Evolutionary conservation across 1,140 invertebrate species (phyloP).

Genomic region (Drosophila lini): DNA sequence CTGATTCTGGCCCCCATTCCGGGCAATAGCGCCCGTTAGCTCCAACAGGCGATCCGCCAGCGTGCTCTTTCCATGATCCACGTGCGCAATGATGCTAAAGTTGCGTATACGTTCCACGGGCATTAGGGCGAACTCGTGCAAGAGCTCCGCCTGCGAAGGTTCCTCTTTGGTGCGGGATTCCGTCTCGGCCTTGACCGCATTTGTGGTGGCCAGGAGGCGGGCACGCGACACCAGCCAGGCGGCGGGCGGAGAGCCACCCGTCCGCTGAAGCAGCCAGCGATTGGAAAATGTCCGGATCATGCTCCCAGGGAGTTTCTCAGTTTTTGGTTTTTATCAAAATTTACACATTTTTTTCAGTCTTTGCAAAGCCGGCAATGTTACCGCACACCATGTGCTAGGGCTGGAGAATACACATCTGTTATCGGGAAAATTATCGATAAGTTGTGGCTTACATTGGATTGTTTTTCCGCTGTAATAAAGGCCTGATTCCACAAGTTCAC

Average conservation of each 20-base stretch:
- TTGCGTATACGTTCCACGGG: conserved; percentile 93
- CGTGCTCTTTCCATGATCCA: conserved; percentile 99
- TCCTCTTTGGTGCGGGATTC: conserved; percentile 8
- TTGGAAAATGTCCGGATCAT: conserved; percentile 16
- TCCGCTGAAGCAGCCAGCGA: conserved; percentile 16
- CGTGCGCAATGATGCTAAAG: conserved; percentile 98
- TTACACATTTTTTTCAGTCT: conserved; percentile 12
- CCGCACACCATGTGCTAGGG: conserved; percentile 17
- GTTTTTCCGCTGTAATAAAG: no score
- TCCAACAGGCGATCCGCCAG: conserved; percentile 96
- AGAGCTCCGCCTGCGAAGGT: conserved; percentile 35
- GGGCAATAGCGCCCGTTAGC: conserved; percentile 93
- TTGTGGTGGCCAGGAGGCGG: conserved; percentile 8
- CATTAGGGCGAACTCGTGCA: conserved; percentile 63
- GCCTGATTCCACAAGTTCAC: neutral
- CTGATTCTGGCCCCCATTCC: conserved; percentile 89
- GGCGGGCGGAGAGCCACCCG: neutral
- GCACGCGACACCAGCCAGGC: conserved; percentile 5
- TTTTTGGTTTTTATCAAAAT: neutral
- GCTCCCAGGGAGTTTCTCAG: neutral
- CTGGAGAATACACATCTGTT: neutral
- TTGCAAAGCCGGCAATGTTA: conserved; percentile 20
- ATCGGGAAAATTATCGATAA: neutral
- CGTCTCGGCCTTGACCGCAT: conserved; percentile 30
- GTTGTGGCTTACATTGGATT: neutral